A percentile compares a stretch with the other conserved stretches of the same genome.
Evolutionary conservation across 2,113 vertebrate species (phyloP).

Genomic region (Leptobrachium leishanense): DNA sequence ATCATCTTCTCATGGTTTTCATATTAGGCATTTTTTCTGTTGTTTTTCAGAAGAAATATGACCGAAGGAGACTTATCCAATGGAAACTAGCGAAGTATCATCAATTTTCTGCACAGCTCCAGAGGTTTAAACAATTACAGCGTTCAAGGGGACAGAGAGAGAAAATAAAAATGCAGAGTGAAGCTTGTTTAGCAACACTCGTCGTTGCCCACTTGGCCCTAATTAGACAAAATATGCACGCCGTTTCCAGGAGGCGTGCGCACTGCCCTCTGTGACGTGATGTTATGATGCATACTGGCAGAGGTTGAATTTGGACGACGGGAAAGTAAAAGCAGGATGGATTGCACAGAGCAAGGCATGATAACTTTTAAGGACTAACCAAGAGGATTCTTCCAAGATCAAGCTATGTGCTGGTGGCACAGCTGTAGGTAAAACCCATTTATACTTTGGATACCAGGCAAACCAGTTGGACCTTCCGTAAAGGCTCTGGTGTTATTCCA

Average conservation of each 20-base stretch:
- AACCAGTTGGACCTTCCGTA: no score
- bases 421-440: no score
- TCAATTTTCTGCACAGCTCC: slow-evolving; percentile 21
- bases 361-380: slow-evolving; percentile 20
- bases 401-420: background rate
- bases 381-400: slow-evolving; percentile 15
- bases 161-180: slow-evolving; percentile 8
- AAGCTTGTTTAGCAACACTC: background rate
- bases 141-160: background rate
- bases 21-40: slow-evolving; percentile 22
- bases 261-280: background rate
- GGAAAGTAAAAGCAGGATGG: slow-evolving; percentile 8
- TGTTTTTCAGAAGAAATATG: slow-evolving; percentile 38
- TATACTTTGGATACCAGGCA: no score
- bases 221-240: slow-evolving; percentile 6
- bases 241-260: background rate
- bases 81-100: slow-evolving; percentile 32
- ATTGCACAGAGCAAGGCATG: background rate
- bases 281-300: background rate
- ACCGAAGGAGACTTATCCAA: slow-evolving; percentile 16
- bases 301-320: background rate
- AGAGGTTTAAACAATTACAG: slow-evolving; percentile 33
- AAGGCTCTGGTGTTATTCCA: no score
- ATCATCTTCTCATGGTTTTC: slow-evolving; percentile 41
- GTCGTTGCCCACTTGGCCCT: background rate